phyloP scores from a whole-genome alignment of 1,140 invertebrate species.

The Lasioglossum albipes region DNA sequence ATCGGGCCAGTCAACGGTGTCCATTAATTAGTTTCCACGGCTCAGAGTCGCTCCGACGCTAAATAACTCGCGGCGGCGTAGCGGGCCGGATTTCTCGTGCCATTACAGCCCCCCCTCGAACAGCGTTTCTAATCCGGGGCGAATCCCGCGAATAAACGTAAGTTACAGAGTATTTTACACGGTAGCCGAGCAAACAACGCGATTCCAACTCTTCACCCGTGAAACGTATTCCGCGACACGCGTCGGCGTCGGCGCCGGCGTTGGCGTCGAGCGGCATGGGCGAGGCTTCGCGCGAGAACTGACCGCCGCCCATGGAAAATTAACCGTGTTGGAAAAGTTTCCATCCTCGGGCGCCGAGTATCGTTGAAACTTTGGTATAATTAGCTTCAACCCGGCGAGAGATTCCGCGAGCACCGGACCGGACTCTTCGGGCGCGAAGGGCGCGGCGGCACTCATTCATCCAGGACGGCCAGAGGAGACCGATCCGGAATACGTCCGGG shows the following conservation, averaged over 20 bases:
- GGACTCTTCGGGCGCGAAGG: background rate
- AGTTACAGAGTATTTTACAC: slow-evolving; percentile 24
- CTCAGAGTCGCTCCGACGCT: slow-evolving; percentile 15
- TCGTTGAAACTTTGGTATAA: slow-evolving; percentile 14
- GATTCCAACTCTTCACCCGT: slow-evolving; percentile 11
- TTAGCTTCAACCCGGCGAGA: slow-evolving; percentile 3
- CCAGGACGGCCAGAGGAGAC: background rate
- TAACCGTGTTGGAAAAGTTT: slow-evolving; percentile 15
- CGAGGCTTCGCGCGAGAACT: background rate
- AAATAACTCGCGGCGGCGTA: background rate
- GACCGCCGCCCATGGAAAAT: slow-evolving; percentile 16
- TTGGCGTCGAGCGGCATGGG: background rate
- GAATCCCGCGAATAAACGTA: slow-evolving; percentile 6
- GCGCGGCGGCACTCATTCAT: background rate
- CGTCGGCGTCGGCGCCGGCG: background rate
- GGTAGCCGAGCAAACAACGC: slow-evolving; percentile 6
- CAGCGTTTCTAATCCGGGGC: slow-evolving; percentile 6
- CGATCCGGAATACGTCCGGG: background rate
- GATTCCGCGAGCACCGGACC: background rate
- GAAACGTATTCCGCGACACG: background rate
- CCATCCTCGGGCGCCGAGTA: background rate
- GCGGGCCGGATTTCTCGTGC: no score
- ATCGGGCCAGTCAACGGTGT: background rate
- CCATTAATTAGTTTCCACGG: slow-evolving; percentile 24
- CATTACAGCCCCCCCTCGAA: slow-evolving; percentile 6